These are phyloP conservation scores for Apodemus agrarius DNA, from an alignment of 2,797 vertebrate genomes.

Conservation along the genomic window DNA sequence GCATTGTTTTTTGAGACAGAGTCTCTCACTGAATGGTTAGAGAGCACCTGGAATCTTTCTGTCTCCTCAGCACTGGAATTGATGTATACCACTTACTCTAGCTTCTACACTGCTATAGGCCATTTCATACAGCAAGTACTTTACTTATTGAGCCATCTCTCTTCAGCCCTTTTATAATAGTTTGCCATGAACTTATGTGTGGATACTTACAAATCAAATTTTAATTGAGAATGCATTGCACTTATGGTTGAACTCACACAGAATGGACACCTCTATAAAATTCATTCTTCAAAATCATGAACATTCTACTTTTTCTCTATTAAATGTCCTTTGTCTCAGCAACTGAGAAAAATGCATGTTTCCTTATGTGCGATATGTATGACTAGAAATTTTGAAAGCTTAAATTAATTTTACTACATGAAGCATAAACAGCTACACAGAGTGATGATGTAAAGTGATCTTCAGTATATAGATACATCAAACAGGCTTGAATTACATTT, in stretches of 20 bases:
- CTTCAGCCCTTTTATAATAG: background rate
- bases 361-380: background rate
- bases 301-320: background rate
- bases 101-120: background rate
- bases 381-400: background rate
- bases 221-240: background rate
- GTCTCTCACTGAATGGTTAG: background rate
- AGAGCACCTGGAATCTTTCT: background rate
- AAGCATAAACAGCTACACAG: background rate
- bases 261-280: background rate
- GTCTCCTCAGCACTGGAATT: background rate
- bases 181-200: background rate
- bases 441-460: background rate
- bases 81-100: background rate
- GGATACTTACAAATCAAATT: background rate
- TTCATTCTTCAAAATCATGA: background rate
- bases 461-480: background rate
- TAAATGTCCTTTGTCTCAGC: background rate
- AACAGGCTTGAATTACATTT: background rate
- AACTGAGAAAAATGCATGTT: background rate
- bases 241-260: background rate
- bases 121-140: background rate
- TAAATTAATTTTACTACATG: background rate
- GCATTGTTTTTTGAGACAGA: background rate
- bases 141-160: background rate